phyloP scores from a whole-genome alignment of 2,888 invertebrate genomes.

The Periphyllus acericola region DNA sequence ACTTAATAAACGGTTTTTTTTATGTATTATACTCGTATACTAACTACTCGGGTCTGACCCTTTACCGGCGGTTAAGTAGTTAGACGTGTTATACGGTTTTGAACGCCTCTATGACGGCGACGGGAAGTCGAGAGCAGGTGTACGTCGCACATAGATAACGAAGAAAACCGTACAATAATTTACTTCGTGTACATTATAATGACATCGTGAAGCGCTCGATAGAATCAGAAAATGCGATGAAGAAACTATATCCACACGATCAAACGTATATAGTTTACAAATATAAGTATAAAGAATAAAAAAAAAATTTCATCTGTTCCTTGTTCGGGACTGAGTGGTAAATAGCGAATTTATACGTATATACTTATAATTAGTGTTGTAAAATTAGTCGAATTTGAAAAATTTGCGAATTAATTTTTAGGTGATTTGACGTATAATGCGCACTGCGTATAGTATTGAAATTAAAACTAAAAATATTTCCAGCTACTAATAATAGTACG shows the following conservation, averaged over 20 bases:
- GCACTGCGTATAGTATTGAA: neutral
- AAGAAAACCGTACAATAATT: conserved; percentile 5
- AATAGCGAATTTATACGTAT: too few species aligned
- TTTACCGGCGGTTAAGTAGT: conserved; percentile 30
- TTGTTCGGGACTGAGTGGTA: too few species aligned
- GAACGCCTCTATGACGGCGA: conserved; percentile 3
- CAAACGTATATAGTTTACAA: neutral
- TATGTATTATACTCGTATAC: neutral
- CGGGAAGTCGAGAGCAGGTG: conserved; percentile 54
- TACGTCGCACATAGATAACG: neutral
- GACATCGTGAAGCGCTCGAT: neutral
- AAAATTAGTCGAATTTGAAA: too few species aligned
- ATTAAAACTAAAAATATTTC: neutral
- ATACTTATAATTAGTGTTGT: too few species aligned
- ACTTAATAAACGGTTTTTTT: conserved; percentile 36
- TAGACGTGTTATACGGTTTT: conserved; percentile 24
- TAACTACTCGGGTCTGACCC: neutral
- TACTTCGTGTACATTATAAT: neutral
- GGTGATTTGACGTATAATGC: too few species aligned
- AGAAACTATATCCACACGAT: neutral
- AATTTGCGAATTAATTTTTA: too few species aligned
- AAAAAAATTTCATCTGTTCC: too few species aligned
- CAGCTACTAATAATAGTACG: neutral
- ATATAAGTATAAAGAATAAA: too few species aligned
- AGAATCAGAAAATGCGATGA: neutral